Percentiles rank a stretch among this genome's conserved stretches.
Conservation (phyloP, 2,888 invertebrate species). For the Nephrotoma flavescens region DNA sequence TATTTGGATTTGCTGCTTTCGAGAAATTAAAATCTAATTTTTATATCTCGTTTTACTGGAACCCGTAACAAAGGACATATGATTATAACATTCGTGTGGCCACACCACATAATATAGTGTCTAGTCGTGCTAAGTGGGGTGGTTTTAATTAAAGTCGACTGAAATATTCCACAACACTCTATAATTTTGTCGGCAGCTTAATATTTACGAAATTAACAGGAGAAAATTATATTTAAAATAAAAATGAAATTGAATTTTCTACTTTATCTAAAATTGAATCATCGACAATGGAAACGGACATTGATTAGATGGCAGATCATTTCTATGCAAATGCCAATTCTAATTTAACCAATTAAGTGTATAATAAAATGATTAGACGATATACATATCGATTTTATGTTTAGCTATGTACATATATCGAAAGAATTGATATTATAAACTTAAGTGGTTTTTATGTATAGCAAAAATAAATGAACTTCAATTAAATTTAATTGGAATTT, state of each 20-base stretch:
- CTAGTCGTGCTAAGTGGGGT: background rate
- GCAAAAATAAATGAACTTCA: background rate
- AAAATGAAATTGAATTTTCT: background rate
- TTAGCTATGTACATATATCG: background rate
- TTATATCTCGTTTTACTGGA: background rate
- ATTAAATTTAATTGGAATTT: background rate
- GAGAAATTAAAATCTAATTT: background rate
- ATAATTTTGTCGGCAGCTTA: background rate
- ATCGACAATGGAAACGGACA: background rate
- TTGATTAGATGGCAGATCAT: background rate
- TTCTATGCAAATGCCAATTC: background rate
- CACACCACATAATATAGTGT: background rate
- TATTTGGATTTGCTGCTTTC: background rate
- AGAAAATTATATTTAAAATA: background rate
- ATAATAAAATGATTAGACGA: background rate
- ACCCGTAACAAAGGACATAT: background rate
- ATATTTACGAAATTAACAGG: background rate
- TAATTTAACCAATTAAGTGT: background rate
- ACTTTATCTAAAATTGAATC: background rate
- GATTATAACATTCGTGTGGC: background rate
- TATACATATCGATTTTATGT: background rate
- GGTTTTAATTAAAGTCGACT: background rate
- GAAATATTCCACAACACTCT: background rate
- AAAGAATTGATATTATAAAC: background rate
- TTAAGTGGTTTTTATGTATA: background rate